Evolutionary conservation across 2,888 invertebrate genomes (phyloP).

Genomic region (Meandrusa payeni): DNA sequence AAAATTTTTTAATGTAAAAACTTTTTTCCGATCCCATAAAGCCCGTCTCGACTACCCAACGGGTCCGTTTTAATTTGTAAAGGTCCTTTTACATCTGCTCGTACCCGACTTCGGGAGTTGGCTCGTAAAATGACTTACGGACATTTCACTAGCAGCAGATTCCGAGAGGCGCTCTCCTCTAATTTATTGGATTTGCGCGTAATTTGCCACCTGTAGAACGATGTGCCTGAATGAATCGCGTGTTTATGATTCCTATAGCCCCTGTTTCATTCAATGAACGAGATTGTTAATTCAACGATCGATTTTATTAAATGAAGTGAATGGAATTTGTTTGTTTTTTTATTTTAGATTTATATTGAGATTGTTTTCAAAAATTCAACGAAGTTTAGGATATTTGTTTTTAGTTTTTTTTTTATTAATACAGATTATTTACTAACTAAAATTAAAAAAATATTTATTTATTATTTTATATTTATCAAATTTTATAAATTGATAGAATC

Average conservation of each 20-base stretch:
- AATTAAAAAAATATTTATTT: no score
- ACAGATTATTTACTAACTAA: no score
- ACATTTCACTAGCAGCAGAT: slow-evolving; percentile 40
- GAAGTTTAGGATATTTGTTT: no score
- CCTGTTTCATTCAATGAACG: slow-evolving; percentile 14
- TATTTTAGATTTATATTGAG: no score
- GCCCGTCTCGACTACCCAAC: not conserved
- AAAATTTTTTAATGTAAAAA: no score
- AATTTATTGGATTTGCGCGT: slow-evolving; percentile 66
- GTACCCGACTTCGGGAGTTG: slow-evolving; percentile 21
- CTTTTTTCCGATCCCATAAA: slow-evolving; percentile 13
- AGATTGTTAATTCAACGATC: slow-evolving; percentile 2
- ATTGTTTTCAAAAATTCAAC: no score
- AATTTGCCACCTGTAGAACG: slow-evolving; percentile 72
- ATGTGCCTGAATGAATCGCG: slow-evolving; percentile 37
- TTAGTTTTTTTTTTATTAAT: no score
- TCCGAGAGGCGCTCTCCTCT: slow-evolving; percentile 52
- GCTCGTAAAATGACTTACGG: slow-evolving; percentile 27
- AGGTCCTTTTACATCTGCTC: slow-evolving; percentile 24
- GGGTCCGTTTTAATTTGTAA: slow-evolving; percentile 25
- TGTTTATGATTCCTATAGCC: slow-evolving; percentile 24
- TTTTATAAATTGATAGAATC: no score
- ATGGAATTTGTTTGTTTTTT: not conserved
- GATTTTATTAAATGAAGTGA: not conserved
- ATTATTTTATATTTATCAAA: no score